phyloP scores from a whole-genome alignment of 64 coral and sea anemone species.

The Actinia tenebrosa region DNA sequence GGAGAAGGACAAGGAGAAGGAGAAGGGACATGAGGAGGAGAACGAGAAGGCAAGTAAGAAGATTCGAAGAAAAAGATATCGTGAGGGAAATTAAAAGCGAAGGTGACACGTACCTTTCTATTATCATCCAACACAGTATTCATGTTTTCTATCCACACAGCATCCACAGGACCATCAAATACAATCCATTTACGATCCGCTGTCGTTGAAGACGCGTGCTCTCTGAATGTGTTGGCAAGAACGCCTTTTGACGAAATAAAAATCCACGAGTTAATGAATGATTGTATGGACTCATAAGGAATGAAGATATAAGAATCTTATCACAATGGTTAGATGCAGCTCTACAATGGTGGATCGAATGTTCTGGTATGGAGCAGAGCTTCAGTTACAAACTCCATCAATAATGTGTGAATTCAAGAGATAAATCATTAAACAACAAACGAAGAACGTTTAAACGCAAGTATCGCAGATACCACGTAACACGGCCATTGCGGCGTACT shows the following conservation, averaged over 20 bases:
- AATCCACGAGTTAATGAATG: background rate
- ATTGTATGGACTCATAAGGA: background rate
- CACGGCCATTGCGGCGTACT: no score
- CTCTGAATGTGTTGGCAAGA: conserved; percentile 95
- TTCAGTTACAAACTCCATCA: no score
- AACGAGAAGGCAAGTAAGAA: background rate
- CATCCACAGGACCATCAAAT: conserved; percentile 96
- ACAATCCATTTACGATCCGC: conserved; percentile 95
- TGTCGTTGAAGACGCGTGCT: conserved; percentile 75
- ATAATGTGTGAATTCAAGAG: no score
- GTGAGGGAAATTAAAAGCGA: no score
- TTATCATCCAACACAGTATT: conserved; percentile 90
- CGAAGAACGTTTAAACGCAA: no score
- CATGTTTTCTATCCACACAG: conserved; percentile 97
- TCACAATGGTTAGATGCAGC: no score
- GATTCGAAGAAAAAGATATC: no score
- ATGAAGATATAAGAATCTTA: no score
- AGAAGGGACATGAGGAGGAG: background rate
- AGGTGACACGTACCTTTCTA: conserved; percentile 54
- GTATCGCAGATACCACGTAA: no score
- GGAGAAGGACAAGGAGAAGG: background rate
- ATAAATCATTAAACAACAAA: no score
- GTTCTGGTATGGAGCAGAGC: no score
- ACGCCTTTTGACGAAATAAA: conserved; percentile 38
- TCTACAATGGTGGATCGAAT: background rate